phyloP scores from a whole-genome alignment of 2,797 vertebrate genomes.

The Martes flavigula region DNA sequence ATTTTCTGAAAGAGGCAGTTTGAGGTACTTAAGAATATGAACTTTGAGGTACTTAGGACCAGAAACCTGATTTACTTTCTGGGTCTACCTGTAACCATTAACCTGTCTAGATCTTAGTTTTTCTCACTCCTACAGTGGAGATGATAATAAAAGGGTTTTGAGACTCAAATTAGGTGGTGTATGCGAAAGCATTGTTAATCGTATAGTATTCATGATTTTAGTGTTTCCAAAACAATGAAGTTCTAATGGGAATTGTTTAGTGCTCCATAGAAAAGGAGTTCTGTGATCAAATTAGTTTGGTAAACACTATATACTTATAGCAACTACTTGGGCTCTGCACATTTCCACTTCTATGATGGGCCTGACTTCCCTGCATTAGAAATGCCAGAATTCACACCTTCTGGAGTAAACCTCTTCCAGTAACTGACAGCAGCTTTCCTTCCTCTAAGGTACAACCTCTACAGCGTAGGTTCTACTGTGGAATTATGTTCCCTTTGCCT shows the following conservation, averaged over 20 bases:
- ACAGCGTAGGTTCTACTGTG: neutral
- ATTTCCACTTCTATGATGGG: neutral
- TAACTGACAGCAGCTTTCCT: neutral
- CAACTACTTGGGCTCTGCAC: neutral
- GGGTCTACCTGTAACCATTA: neutral
- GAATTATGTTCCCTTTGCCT: neutral
- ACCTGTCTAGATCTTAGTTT: neutral
- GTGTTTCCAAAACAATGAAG: neutral
- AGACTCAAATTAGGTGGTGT: neutral
- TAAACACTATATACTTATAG: neutral
- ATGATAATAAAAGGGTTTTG: neutral
- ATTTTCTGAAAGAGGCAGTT: constrained; percentile 15
- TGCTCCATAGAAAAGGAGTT: neutral
- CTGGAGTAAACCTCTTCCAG: neutral
- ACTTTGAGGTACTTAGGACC: neutral
- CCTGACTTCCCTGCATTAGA: neutral
- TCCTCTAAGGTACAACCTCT: too few species aligned
- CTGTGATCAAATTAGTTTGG: neutral
- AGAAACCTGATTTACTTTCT: constrained; percentile 9
- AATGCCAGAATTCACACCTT: neutral
- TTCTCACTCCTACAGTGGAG: neutral
- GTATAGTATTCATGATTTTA: neutral
- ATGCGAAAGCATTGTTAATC: neutral
- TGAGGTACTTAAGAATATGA: neutral
- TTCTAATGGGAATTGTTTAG: neutral